A percentile compares a stretch with the other conserved stretches of the same genome.
These are phyloP conservation scores for Hydra vulgaris DNA, from an alignment of 30 jellyfish, hydroid and myxozoan genomes.

Conservation along the genomic window DNA sequence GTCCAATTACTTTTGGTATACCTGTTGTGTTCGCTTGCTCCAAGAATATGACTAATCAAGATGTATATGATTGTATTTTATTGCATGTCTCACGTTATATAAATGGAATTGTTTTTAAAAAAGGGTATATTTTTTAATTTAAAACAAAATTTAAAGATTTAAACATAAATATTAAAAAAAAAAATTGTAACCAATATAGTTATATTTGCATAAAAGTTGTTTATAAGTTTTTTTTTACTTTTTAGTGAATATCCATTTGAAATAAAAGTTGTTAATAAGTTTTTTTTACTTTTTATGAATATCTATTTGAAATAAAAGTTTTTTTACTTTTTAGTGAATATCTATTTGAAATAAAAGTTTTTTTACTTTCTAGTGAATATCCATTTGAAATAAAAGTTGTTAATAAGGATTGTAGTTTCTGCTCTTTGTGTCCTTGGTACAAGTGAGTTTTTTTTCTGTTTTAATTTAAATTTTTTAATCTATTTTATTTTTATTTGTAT, in stretches of 20 bases:
- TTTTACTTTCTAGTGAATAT: background rate
- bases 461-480: too few species aligned
- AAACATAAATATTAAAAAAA: background rate
- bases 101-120: conserved; percentile 8
- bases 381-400: conserved; percentile 55
- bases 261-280: too few species aligned
- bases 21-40: conserved; percentile 48
- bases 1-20: conserved; percentile 63
- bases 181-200: too few species aligned
- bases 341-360: conserved; percentile 5
- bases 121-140: background rate
- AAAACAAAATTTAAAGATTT: background rate
- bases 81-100: conserved; percentile 42
- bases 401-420: conserved; percentile 66
- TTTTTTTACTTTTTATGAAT: too few species aligned
- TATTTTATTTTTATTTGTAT: too few species aligned
- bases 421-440: conserved; percentile 91
- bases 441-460: conserved; percentile 34
- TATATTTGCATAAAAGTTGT: too few species aligned
- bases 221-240: background rate
- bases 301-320: too few species aligned
- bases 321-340: too few species aligned
- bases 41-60: conserved; percentile 33
- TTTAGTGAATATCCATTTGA: background rate
- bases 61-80: conserved; percentile 60